Percentiles rank a stretch among this genome's conserved stretches.
Conservation (phyloP, 2,888 invertebrate species). For the Sarcophaga carnaria region DNA sequence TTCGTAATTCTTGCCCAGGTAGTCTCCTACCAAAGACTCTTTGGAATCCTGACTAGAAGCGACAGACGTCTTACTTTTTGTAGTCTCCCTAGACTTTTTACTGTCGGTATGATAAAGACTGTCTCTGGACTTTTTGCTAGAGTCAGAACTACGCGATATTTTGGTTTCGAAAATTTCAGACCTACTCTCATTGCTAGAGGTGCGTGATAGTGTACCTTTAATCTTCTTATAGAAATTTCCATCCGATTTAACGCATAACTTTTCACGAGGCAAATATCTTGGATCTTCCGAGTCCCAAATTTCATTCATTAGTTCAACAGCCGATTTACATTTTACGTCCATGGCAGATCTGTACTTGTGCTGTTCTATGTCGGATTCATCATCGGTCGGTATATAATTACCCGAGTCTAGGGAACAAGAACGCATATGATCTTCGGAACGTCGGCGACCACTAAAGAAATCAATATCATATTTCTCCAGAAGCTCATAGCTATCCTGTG, state of each 20-base stretch:
- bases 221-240: constrained; percentile 88
- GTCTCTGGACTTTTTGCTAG: constrained; percentile 86
- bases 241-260: constrained; percentile 88
- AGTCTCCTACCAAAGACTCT: constrained; percentile 83
- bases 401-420: constrained; percentile 90
- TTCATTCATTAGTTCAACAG: constrained; percentile 87
- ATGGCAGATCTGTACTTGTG: constrained; percentile 84
- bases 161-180: constrained; percentile 87
- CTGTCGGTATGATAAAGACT: constrained; percentile 86
- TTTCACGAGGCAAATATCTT: constrained; percentile 88
- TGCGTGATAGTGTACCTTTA: constrained; percentile 85
- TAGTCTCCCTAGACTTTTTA: constrained; percentile 85
- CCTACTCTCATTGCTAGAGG: constrained; percentile 88
- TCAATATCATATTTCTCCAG: constrained; percentile 87
- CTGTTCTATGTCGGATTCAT: constrained; percentile 85
- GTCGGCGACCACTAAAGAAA: constrained; percentile 79
- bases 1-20: constrained; percentile 82
- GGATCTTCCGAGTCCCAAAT: constrained; percentile 91
- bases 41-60: constrained; percentile 86
- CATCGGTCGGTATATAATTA: constrained; percentile 89
- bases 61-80: constrained; percentile 85
- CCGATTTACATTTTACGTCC: constrained; percentile 86
- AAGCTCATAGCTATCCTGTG: constrained; percentile 94
- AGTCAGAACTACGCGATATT: constrained; percentile 86
- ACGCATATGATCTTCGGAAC: constrained; percentile 83